Evolutionary conservation across 2,888 invertebrate species (phyloP).

Genomic region (Aelia acuminata): DNA sequence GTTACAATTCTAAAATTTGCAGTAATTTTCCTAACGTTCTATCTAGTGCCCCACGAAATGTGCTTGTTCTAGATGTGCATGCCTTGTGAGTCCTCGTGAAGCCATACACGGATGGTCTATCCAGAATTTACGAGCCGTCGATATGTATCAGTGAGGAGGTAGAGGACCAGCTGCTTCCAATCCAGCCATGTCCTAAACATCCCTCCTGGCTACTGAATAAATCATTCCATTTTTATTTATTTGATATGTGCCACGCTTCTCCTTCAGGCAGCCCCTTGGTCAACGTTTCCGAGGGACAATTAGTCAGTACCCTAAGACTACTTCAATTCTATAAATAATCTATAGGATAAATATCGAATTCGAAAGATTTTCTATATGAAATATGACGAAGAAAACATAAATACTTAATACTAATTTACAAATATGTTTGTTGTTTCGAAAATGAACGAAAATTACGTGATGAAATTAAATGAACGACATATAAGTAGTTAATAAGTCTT

Average conservation of each 20-base stretch:
- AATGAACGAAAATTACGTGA: too few relatives aligned
- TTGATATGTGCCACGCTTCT: not conserved
- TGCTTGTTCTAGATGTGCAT: not conserved
- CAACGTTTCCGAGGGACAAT: not conserved
- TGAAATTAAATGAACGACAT: too few relatives aligned
- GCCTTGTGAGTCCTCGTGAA: not conserved
- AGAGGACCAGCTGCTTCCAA: not conserved
- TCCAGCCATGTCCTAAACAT: not conserved
- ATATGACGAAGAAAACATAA: too few relatives aligned
- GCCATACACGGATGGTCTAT: not conserved
- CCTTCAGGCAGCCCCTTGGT: not conserved
- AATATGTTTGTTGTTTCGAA: too few relatives aligned
- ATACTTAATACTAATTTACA: too few relatives aligned
- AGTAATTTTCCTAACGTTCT: too few relatives aligned
- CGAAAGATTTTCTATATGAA: too few relatives aligned
- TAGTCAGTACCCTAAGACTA: not conserved
- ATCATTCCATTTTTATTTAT: not conserved
- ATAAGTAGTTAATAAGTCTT: too few relatives aligned
- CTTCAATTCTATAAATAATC: not conserved
- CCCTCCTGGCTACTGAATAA: not conserved
- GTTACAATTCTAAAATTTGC: too few relatives aligned
- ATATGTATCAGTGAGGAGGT: not conserved
- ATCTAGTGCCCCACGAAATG: not conserved
- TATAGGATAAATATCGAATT: not conserved
- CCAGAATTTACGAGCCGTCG: constrained; percentile 31